A percentile compares a stretch with the other conserved stretches of the same genome.
These are phyloP conservation scores for Chrysochloris asiatica DNA, from an alignment of 2,113 vertebrate genomes.

Conservation along the genomic window DNA sequence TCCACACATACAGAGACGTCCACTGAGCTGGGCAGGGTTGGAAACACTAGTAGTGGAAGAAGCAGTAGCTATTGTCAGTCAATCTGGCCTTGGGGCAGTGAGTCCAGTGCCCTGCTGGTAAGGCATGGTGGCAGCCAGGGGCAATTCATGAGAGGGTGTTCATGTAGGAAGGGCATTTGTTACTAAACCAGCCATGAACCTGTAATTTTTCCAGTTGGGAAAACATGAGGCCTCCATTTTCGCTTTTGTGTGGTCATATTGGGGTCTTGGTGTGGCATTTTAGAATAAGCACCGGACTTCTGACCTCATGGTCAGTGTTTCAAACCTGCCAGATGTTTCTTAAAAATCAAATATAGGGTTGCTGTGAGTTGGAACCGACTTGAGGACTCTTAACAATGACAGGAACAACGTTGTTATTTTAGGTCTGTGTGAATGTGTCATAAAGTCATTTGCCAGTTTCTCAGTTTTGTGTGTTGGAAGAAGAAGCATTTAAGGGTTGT, in stretches of 20 bases:
- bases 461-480: not conserved
- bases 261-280: no score
- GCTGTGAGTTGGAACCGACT: no score
- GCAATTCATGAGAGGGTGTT: not conserved
- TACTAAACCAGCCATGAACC: not conserved
- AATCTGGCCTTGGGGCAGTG: not conserved
- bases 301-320: no score
- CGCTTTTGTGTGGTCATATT: not conserved
- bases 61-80: not conserved
- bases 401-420: no score
- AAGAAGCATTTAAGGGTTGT: not conserved
- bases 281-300: no score
- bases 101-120: not conserved
- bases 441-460: not conserved
- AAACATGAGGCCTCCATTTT: not conserved
- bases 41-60: not conserved
- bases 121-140: not conserved
- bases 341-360: no score
- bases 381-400: no score
- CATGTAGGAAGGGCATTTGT: not conserved
- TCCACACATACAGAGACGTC: not conserved
- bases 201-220: not conserved
- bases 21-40: not conserved
- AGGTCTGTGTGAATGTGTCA: not conserved
- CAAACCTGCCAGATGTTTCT: no score